Percentiles rank a stretch among this genome's conserved stretches.
Evolutionary conservation across 92 coral and sea anemone genomes (phyloP).

Genomic region (Micromussa lordhowensis): DNA sequence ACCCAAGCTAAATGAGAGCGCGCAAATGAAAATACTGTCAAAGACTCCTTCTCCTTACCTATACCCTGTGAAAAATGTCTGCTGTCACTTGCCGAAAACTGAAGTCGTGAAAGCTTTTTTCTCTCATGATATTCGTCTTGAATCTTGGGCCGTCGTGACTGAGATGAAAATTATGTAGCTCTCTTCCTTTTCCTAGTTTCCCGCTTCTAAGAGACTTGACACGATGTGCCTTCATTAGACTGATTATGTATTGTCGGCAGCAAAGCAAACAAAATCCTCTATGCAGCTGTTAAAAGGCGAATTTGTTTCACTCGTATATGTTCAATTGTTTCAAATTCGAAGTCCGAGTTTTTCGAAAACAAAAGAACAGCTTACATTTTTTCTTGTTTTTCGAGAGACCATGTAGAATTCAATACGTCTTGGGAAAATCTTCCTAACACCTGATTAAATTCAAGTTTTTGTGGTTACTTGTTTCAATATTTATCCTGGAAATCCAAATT

Average conservation of each 20-base stretch:
- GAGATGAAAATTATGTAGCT: background rate
- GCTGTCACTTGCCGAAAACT: no score
- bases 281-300: background rate
- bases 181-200: background rate
- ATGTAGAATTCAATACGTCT: background rate
- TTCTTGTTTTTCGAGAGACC: constrained; percentile 11
- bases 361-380: background rate
- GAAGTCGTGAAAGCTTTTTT: background rate
- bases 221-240: background rate
- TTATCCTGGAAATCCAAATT: constrained; percentile 25
- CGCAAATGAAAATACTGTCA: no score
- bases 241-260: background rate
- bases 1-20: no score
- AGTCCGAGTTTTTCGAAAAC: background rate
- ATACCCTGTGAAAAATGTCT: no score
- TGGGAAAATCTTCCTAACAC: constrained; percentile 9
- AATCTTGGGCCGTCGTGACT: no score
- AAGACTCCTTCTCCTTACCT: no score
- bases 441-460: constrained; percentile 23
- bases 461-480: constrained; percentile 25
- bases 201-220: background rate
- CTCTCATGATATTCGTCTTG: background rate
- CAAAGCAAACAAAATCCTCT: background rate
- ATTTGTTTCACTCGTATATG: background rate
- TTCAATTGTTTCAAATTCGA: background rate